A percentile compares a stretch with the other conserved stretches of the same genome.
Evolutionary conservation across 2,888 invertebrate species (phyloP).

Genomic region (Brenthis ino): DNA sequence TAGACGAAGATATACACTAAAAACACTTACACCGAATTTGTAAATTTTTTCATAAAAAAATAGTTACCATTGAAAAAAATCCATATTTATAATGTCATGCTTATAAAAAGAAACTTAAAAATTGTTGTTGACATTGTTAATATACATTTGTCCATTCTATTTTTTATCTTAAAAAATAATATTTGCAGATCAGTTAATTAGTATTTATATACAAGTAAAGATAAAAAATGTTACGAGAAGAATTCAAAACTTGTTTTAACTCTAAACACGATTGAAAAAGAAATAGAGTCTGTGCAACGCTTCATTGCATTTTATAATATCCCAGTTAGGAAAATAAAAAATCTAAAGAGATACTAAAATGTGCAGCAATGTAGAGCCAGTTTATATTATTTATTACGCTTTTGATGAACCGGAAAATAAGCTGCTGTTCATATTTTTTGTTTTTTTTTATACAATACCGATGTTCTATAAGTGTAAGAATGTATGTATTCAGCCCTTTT

Average conservation of each 20-base stretch:
- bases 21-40: too few species aligned
- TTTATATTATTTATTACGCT: slow-evolving; percentile 9
- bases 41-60: too few species aligned
- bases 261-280: slow-evolving; percentile 18
- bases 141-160: too few species aligned
- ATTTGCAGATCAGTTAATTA: background rate
- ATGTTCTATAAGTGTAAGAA: too few species aligned
- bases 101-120: too few species aligned
- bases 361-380: slow-evolving; percentile 2
- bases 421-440: background rate
- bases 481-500: too few species aligned
- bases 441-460: too few species aligned
- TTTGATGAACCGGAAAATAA: slow-evolving; percentile 10
- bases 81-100: too few species aligned
- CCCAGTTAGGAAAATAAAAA: slow-evolving; percentile 19
- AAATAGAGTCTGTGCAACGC: slow-evolving; percentile 14
- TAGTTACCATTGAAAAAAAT: too few species aligned
- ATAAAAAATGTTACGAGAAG: slow-evolving; percentile 14
- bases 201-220: background rate
- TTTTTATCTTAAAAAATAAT: too few species aligned
- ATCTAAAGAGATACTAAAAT: slow-evolving; percentile 12
- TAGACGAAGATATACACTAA: too few species aligned
- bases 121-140: too few species aligned
- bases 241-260: background rate
- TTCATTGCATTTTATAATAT: slow-evolving; percentile 16